Evolutionary conservation across 1,140 invertebrate genomes (phyloP).

Genomic region (Glossosoma conforme): DNA sequence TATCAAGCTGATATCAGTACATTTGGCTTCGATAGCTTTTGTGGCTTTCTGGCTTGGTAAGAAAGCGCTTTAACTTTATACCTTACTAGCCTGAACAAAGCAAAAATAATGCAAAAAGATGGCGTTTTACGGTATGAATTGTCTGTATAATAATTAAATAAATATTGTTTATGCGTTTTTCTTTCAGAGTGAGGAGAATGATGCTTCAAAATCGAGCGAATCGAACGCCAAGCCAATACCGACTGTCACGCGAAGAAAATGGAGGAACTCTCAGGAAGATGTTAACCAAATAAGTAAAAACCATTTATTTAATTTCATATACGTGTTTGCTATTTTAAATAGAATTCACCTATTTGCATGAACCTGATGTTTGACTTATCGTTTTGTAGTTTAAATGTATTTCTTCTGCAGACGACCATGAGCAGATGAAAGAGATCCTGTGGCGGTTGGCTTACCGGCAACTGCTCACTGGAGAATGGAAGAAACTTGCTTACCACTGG

Average conservation of each 20-base stretch:
- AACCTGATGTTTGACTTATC: neutral
- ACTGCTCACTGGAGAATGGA: conserved; percentile 64
- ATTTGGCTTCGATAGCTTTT: too few relatives aligned
- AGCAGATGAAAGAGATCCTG: conserved; percentile 52
- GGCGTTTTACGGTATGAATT: too few relatives aligned
- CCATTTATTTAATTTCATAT: too few relatives aligned
- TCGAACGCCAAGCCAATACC: conserved; percentile 32
- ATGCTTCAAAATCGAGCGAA: conserved; percentile 29
- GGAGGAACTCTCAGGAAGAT: conserved; percentile 40
- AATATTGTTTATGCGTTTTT: neutral
- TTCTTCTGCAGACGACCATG: conserved; percentile 36
- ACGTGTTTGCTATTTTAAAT: too few relatives aligned
- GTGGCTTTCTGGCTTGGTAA: too few relatives aligned
- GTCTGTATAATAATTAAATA: neutral
- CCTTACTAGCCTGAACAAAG: too few relatives aligned
- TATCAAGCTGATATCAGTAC: too few relatives aligned
- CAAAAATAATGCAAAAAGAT: too few relatives aligned
- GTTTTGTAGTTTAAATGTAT: conserved; percentile 11
- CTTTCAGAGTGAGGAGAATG: conserved; percentile 34
- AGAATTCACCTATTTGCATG: too few relatives aligned
- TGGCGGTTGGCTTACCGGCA: conserved; percentile 67
- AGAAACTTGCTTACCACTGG: conserved; percentile 64
- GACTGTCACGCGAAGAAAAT: conserved; percentile 36
- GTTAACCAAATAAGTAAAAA: conserved; percentile 26
- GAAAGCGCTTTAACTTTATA: too few relatives aligned